Evolutionary conservation across 2,113 vertebrate genomes (phyloP), one percentile per base, ranked within the genome.

Genomic region (Chitala chitala): DNA sequence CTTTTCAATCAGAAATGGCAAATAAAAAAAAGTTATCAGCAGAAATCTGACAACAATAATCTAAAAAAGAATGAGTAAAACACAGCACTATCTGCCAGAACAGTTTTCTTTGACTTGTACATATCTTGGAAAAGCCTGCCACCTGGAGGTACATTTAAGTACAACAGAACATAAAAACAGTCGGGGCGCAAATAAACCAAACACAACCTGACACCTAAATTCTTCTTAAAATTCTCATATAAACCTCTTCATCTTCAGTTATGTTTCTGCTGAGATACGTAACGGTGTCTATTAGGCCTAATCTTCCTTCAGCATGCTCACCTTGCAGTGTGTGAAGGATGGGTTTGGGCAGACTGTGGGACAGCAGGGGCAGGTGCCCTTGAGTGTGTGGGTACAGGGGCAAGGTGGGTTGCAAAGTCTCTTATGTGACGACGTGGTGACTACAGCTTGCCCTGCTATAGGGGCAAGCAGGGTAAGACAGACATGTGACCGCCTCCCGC

Each of bases 351-450:
- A 93, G 75, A 92, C 81, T 46, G 90, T 88, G 36, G 92, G 91
- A 63, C 92, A 91, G 91, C 82, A 92, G 81, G n/a, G 92, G 92
- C 83, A 91, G 89, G 36, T 93, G 92, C 59, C 92, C 92, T 7
- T 93, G 92, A 78, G 93, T 93, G 76, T 93, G 92, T 69, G 92
- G 92, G 69, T 93, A 93, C 36, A 93, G 91, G 73, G 93, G 91
- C 82, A 93, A 86, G 56, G 92, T 90, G 22, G 92, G 92, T 77
- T 93, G 92, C 38, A 90, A 79, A 75, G 91, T 87, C 74, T 92
- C 92, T 84, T 93, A 91, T 22, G 92, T 91, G 81, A 92, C 82
- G 55, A 93, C 90, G 80, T 91, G 92, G 46, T 91, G 92, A 59
- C 90, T 87, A 38, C 86, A 81, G 76, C 90, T 87, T 38, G 91